A percentile compares a stretch with the other conserved stretches of the same genome.
These are phyloP conservation scores for Tyrannus savana DNA, from an alignment of 2,113 vertebrate genomes.

Conservation along the genomic window DNA sequence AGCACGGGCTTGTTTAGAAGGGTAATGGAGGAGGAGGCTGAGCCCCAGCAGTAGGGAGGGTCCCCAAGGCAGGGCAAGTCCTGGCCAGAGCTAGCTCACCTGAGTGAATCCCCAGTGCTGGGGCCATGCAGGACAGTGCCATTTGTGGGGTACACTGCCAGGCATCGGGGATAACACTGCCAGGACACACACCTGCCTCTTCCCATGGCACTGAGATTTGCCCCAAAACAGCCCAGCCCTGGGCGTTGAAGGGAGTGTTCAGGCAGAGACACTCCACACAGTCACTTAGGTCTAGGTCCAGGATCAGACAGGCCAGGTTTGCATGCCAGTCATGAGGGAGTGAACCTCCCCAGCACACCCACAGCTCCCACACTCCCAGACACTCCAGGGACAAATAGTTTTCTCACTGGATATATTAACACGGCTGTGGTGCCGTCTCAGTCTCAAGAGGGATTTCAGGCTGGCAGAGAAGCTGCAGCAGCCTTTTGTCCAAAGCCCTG, in stretches of 20 bases:
- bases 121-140: accelerated
- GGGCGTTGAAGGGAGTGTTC: accelerated
- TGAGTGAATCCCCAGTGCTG: neutral
- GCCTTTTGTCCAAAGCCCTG: neutral
- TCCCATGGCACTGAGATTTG: neutral
- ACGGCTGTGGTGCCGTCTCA: too few species aligned
- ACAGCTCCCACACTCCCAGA: neutral
- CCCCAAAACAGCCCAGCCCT: neutral
- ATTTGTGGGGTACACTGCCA: accelerated
- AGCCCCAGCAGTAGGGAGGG: neutral
- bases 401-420: neutral
- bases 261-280: accelerated
- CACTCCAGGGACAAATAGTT: neutral
- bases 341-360: accelerated
- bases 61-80: neutral
- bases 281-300: neutral
- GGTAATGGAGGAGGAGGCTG: neutral
- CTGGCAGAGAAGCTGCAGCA: neutral
- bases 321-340: accelerated
- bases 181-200: neutral
- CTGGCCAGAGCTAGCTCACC: neutral
- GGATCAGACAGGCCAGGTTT: neutral
- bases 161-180: accelerated
- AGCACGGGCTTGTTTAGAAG: neutral
- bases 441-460: neutral